Conservation (phyloP, 1,140 invertebrate genomes). For the Alviniconcha marisindica region DNA sequence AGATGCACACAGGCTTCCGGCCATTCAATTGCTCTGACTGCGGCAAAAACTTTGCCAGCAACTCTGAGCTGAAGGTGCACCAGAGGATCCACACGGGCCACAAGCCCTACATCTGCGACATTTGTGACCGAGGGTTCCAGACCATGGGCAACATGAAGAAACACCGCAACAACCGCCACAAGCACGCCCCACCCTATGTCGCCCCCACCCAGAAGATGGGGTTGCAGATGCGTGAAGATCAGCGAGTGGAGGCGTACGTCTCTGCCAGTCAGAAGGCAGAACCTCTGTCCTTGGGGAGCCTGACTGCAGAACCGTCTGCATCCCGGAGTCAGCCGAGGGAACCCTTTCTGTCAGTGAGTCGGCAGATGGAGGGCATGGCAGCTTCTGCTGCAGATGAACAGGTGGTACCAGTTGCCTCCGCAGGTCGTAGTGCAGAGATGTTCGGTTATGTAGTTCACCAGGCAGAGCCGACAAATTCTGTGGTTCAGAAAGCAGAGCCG, state of each 20-base stretch:
- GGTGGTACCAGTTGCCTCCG: too few relatives aligned
- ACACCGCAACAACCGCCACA: conserved; percentile 39
- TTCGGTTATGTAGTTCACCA: too few relatives aligned
- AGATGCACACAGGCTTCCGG: conserved; percentile 15
- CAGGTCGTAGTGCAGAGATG: too few relatives aligned
- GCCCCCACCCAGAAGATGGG: background rate
- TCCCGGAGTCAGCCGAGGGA: too few relatives aligned
- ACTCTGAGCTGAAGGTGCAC: conserved; percentile 80
- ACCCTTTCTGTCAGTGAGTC: too few relatives aligned
- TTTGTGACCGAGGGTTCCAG: conserved; percentile 33
- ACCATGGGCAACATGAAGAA: conserved; percentile 33
- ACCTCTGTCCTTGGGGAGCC: background rate
- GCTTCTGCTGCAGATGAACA: too few relatives aligned
- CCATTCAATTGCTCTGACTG: conserved; percentile 25
- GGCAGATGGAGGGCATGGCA: too few relatives aligned
- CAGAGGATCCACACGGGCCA: conserved; percentile 88
- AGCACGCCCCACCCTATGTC: background rate
- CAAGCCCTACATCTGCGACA: conserved; percentile 83
- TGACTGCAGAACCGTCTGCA: background rate
- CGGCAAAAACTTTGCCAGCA: conserved; percentile 15
- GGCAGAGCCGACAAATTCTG: too few relatives aligned
- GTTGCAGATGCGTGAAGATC: background rate
- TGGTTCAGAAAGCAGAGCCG: too few relatives aligned
- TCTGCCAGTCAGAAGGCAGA: background rate
- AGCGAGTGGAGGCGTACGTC: background rate